Conservation (phyloP, 2,797 vertebrate species). For the Anolis apletophallus region DNA sequence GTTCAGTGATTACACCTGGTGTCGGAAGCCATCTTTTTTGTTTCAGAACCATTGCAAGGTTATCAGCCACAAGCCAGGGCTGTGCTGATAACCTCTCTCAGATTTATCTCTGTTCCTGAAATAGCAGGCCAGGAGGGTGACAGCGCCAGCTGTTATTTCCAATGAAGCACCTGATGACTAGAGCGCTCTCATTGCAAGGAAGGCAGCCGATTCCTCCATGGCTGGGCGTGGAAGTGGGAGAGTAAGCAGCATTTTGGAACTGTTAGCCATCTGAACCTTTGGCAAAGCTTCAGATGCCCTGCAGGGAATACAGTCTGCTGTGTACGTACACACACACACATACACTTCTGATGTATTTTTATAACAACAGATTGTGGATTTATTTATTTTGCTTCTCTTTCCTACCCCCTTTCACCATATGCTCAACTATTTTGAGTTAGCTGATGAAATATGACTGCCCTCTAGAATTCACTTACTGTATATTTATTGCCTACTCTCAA, state of each 20-base stretch:
- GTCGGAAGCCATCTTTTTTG: constrained; percentile 1
- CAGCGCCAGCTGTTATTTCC: constrained; percentile 16
- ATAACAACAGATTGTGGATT: constrained; percentile 70
- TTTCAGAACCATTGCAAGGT: background rate
- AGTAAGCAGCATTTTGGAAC: constrained; percentile 62
- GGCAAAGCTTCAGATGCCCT: constrained; percentile 57
- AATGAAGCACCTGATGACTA: constrained; percentile 23
- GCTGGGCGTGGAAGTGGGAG: constrained; percentile 45
- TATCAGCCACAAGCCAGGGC: background rate
- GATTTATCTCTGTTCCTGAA: constrained; percentile 29
- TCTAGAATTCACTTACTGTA: constrained; percentile 53
- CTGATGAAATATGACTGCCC: constrained; percentile 51
- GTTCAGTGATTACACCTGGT: background rate
- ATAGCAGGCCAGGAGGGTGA: constrained; percentile 14
- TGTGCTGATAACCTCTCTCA: background rate
- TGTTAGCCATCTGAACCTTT: constrained; percentile 55
- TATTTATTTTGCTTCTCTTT: constrained; percentile 67
- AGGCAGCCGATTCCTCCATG: constrained; percentile 33
- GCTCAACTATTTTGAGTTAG: constrained; percentile 66
- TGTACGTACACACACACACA: constrained; percentile 37
- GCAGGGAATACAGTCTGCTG: constrained; percentile 69
- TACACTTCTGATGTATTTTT: constrained; percentile 61
- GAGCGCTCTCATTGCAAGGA: constrained; percentile 24
- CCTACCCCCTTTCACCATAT: constrained; percentile 62
- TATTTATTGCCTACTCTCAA: constrained; percentile 35